A percentile compares a stretch with the other conserved stretches of the same genome.
Evolutionary conservation across 2,888 invertebrate species (phyloP).

Genomic region (Metopia argyrocephala): DNA sequence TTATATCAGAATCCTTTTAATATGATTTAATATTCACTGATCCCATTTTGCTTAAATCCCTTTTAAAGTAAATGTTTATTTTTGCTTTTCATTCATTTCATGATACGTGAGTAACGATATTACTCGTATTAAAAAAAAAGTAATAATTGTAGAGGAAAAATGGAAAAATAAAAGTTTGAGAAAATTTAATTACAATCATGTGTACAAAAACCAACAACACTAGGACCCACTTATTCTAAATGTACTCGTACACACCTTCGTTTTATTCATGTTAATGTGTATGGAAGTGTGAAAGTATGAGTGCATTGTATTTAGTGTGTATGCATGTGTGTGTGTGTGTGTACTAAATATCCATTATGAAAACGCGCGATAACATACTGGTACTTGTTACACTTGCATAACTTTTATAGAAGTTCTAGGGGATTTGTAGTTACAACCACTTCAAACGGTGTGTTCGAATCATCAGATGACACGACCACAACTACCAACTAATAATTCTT

Average conservation of each 20-base stretch:
- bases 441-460: background rate
- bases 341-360: constrained; percentile 40
- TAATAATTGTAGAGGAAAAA: background rate
- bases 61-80: background rate
- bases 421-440: constrained; percentile 2
- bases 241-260: background rate
- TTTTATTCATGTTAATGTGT: background rate
- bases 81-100: constrained; percentile 2
- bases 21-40: background rate
- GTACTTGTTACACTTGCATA: constrained; percentile 40
- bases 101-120: background rate
- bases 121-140: background rate
- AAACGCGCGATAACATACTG: constrained; percentile 33
- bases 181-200: constrained; percentile 2
- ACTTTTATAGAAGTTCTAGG: constrained; percentile 42
- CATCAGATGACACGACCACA: background rate
- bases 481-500: too few species aligned
- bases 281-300: background rate
- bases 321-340: background rate
- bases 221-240: constrained; percentile 19
- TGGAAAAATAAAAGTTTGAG: background rate
- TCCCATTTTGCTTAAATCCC: constrained; percentile 6
- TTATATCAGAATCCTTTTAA: background rate
- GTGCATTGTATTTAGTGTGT: background rate
- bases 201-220: background rate